These are phyloP conservation scores for Blastobasis lacticolella DNA, from an alignment of 2,888 invertebrate species.

Conservation along the genomic window DNA sequence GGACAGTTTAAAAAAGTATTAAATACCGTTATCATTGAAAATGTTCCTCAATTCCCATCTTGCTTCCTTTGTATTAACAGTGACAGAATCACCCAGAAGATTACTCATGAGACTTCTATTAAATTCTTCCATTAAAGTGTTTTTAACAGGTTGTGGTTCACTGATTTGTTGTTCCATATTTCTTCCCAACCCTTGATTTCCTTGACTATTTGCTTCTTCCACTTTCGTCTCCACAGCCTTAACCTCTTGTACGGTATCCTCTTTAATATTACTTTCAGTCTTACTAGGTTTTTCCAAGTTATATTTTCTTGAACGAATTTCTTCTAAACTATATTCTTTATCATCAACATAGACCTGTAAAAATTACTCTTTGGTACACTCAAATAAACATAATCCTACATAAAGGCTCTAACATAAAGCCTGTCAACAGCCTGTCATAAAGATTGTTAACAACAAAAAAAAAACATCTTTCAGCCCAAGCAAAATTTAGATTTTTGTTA, in stretches of 20 bases:
- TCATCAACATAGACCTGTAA: conserved; percentile 66
- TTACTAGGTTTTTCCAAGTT: conserved; percentile 44
- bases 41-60: conserved; percentile 77
- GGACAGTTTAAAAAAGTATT: neutral
- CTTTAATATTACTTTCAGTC: conserved; percentile 25
- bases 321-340: conserved; percentile 85
- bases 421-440: too few relatives aligned
- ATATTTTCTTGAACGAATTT: conserved; percentile 79
- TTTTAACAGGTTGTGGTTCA: conserved; percentile 39
- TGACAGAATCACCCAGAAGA: conserved; percentile 74
- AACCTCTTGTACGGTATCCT: too few relatives aligned
- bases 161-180: conserved; percentile 6
- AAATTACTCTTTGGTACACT: neutral
- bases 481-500: too few relatives aligned
- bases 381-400: too few relatives aligned
- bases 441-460: too few relatives aligned
- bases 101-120: conserved; percentile 67
- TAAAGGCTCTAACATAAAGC: too few relatives aligned
- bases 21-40: conserved; percentile 68
- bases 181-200: too few relatives aligned
- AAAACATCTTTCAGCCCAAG: too few relatives aligned
- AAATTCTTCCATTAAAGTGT: conserved; percentile 65
- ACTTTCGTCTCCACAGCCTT: too few relatives aligned
- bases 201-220: too few relatives aligned
- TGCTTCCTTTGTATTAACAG: conserved; percentile 81